Percentiles rank a stretch among this genome's conserved stretches.
Evolutionary conservation across 2,888 invertebrate genomes (phyloP).

Genomic region (Homarus gammarus): DNA sequence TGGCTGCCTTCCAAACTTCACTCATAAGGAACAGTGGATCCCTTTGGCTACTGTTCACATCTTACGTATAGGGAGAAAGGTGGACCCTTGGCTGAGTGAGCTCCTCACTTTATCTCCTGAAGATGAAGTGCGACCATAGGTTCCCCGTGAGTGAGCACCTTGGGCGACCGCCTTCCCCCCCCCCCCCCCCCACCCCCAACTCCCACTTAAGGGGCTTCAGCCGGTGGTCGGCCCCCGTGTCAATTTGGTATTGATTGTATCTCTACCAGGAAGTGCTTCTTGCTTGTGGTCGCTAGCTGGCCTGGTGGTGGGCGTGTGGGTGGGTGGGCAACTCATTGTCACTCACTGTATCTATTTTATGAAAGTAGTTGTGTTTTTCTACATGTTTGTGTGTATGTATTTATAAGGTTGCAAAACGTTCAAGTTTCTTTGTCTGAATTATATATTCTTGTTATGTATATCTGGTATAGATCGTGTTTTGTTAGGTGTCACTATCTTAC

Average conservation of each 20-base stretch:
- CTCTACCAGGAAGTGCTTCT: conserved; percentile 10
- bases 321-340: too few species aligned
- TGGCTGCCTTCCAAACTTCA: too few species aligned
- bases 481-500: too few species aligned
- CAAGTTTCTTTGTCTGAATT: too few species aligned
- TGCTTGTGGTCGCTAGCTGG: background rate
- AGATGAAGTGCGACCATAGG: background rate
- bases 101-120: background rate
- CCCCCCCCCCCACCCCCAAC: background rate
- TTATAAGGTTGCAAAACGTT: background rate
- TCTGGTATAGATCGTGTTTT: too few species aligned
- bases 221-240: background rate
- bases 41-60: too few species aligned
- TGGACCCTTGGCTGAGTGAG: too few species aligned
- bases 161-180: background rate
- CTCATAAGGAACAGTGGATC: too few species aligned
- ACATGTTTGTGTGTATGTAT: background rate
- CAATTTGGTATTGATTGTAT: conserved; percentile 9
- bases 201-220: background rate
- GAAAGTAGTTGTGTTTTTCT: background rate
- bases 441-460: too few species aligned
- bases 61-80: too few species aligned
- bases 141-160: background rate
- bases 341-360: too few species aligned
- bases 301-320: background rate